These are phyloP conservation scores for Mythimna ferrago DNA, from an alignment of 2,888 invertebrate species.

Conservation along the genomic window DNA sequence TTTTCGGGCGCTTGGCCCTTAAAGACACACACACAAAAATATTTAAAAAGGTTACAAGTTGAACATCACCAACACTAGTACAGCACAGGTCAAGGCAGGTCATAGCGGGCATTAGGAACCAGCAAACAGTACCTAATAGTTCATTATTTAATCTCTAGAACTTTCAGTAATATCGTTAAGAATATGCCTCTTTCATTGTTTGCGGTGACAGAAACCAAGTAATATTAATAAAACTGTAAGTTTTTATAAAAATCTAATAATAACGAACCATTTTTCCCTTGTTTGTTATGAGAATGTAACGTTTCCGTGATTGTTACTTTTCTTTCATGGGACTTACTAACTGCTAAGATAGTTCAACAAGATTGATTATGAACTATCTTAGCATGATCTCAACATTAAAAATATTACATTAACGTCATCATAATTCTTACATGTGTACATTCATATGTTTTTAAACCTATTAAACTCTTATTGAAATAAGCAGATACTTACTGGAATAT, in stretches of 20 bases:
- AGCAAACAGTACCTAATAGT: background rate
- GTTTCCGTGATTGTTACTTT: conserved; percentile 49
- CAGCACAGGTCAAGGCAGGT: too few species aligned
- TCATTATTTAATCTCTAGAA: conserved; percentile 2
- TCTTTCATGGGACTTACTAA: conserved; percentile 35
- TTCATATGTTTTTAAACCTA: conserved; percentile 30
- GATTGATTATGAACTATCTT: conserved; percentile 34
- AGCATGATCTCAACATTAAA: conserved; percentile 45
- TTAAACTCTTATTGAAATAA: background rate
- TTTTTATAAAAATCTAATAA: conserved; percentile 49
- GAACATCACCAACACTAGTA: too few species aligned
- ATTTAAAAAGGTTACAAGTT: too few species aligned
- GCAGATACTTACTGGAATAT: background rate
- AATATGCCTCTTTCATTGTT: conserved; percentile 22
- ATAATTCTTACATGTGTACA: background rate
- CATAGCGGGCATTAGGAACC: too few species aligned
- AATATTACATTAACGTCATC: conserved; percentile 31
- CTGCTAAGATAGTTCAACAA: too few species aligned
- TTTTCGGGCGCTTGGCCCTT: too few species aligned
- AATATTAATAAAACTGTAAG: conserved; percentile 42
- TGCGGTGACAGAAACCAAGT: conserved; percentile 17
- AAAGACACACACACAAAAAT: too few species aligned
- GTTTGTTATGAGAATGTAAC: conserved; percentile 52
- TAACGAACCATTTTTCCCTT: conserved; percentile 32
- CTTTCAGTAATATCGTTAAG: too few species aligned